Evolutionary conservation across 35 echinoderm and acorn worm genomes (phyloP).

Genomic region (Holothuria glaberrima): DNA sequence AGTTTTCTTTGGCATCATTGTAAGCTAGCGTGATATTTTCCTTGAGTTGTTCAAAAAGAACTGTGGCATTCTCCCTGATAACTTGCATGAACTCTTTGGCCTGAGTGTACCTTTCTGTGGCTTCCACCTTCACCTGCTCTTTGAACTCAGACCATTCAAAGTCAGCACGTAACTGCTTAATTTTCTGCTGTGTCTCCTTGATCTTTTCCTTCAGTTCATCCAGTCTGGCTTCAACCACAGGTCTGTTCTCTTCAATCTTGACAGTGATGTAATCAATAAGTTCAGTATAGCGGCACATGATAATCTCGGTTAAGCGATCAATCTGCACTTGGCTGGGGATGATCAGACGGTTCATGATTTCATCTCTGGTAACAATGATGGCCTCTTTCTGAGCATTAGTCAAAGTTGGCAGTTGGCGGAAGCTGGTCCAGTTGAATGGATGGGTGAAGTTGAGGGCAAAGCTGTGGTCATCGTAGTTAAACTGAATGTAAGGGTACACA

Average conservation of each 20-base stretch:
- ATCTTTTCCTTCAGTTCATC: constrained; percentile 49
- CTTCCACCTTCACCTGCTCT: neutral
- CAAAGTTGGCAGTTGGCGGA: constrained; percentile 70
- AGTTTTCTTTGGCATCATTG: neutral
- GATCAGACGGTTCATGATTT: constrained; percentile 24
- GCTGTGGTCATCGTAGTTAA: constrained; percentile 74
- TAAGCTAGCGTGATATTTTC: constrained; percentile 36
- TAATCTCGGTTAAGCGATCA: neutral
- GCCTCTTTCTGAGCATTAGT: constrained; percentile 76
- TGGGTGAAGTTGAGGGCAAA: constrained; percentile 91
- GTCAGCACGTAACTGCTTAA: constrained; percentile 22
- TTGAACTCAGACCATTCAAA: constrained; percentile 56
- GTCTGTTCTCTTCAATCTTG: constrained; percentile 62
- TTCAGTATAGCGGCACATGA: constrained; percentile 5
- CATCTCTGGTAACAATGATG: constrained; percentile 49
- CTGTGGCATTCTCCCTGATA: constrained; percentile 53
- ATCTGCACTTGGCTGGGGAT: constrained; percentile 16
- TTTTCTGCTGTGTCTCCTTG: constrained; percentile 12
- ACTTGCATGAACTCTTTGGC: no score
- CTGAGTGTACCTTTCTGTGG: neutral
- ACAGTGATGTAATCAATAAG: constrained; percentile 39
- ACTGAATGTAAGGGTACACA: constrained; percentile 9
- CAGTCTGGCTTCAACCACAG: constrained; percentile 65
- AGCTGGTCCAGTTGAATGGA: constrained; percentile 93
- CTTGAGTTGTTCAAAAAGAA: constrained; percentile 41